Base-by-base conservation (phyloP, 2,888 invertebrate species). In the Dorcus parallelipipedus region DNA sequence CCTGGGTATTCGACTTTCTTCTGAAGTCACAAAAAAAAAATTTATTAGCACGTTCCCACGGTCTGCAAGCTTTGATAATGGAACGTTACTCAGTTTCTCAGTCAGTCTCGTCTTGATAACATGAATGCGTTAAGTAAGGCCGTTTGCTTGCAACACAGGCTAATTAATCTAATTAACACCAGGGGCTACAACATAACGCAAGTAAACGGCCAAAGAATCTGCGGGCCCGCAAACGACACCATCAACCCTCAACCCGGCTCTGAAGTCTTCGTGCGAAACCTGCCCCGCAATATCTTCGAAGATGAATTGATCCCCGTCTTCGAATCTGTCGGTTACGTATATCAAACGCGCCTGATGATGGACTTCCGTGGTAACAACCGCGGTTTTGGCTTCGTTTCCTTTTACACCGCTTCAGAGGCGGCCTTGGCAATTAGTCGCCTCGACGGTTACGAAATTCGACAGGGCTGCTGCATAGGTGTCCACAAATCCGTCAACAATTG, bases 401-500 rank as follows among this genome's bases (percentile, higher is more conserved):
- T 81, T 68, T 81, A 83, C 1, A 79, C 79, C 48, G 73, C 78
- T 3, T 72, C 77, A 1, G 84, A 87, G 10, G 93, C 93, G 0
- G 79, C 81, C 49, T 76, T 74, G 20, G 92, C 92, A 0, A 84
- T 91, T 4, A 73, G 78, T 43, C 77, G 82, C 49, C 77, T 93
- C 45, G 85, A 93, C 73, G 85, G 86, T 23, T 85, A 79, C 68
- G 86, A 89, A 74, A 85, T 93, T 17, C 76, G 88, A 38, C 83
- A 84, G 0, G 84, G 85, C 3, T 79, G 84, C 43, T 9, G 9
- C 3, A 84, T 95, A 23, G 91, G 89, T 0, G 93, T 93, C 2
- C 87, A 87, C 0, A 87, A 86, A 66, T 91, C 91, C 2, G 85
- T 91, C 0, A 93, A 95, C 73, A 95, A 95, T 75, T 88, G 91